Percentiles rank a stretch among this genome's conserved stretches.
phyloP scores from a whole-genome alignment of 1,140 invertebrate species.

The Halictus rubicundus region DNA sequence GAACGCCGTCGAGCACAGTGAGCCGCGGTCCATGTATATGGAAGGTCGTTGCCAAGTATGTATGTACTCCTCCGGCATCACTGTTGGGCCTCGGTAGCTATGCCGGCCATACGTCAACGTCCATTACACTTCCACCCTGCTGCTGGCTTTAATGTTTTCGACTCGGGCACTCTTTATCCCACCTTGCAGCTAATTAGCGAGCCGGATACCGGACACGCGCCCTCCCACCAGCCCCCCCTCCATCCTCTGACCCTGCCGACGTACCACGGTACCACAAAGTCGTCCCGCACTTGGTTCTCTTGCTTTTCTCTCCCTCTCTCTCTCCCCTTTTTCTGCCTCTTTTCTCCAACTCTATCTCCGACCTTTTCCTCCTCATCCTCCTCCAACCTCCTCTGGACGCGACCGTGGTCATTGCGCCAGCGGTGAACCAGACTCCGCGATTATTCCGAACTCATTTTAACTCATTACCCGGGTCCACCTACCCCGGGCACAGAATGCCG shows the following conservation, averaged over 20 bases:
- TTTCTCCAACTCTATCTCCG: conserved; percentile 38
- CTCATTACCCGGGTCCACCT: conserved; percentile 69
- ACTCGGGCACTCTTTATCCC: conserved; percentile 72
- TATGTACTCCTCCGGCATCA: conserved; percentile 59
- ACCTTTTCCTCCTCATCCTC: conserved; percentile 23
- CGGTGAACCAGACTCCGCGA: conserved; percentile 61
- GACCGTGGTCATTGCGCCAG: conserved; percentile 52
- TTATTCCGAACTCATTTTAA: conserved; percentile 75
- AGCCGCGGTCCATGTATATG: conserved; percentile 42
- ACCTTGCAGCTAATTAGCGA: conserved; percentile 74
- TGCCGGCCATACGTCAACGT: conserved; percentile 70
- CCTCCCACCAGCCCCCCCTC: conserved; percentile 37
- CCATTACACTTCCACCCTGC: conserved; percentile 65
- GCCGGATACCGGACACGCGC: conserved; percentile 70
- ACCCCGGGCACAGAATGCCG: conserved; percentile 57
- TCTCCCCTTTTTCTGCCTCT: conserved; percentile 42
- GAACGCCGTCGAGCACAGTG: too few species aligned
- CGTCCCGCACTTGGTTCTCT: conserved; percentile 41
- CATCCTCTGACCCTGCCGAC: conserved; percentile 28
- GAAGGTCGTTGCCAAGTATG: conserved; percentile 58
- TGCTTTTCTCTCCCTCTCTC: conserved; percentile 50
- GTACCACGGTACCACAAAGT: conserved; percentile 52
- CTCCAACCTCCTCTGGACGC: conserved; percentile 35
- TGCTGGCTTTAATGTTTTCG: conserved; percentile 71
- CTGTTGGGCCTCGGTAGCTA: conserved; percentile 57